Evolutionary conservation across 2,797 vertebrate genomes (phyloP).

Genomic region (Synaphobranchus kaupii): DNA sequence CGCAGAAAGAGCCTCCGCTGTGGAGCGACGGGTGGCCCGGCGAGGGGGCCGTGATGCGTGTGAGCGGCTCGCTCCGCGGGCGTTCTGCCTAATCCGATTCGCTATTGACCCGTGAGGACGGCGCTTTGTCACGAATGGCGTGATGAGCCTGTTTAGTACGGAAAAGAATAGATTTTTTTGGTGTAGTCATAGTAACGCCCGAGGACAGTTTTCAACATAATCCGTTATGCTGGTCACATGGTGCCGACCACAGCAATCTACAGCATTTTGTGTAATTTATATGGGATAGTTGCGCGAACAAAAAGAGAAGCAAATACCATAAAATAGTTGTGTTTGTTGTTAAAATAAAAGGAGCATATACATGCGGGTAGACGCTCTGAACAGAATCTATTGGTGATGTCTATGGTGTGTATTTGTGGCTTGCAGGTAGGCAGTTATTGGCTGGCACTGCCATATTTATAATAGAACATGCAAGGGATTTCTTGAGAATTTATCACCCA

Average conservation of each 20-base stretch:
- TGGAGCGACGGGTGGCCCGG: neutral
- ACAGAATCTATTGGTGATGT: neutral
- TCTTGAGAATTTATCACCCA: neutral
- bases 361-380: neutral
- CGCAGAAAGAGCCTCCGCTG: neutral
- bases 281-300: neutral
- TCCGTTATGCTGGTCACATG: neutral
- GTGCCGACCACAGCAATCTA: neutral
- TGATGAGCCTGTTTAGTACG: neutral
- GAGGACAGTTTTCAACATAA: neutral
- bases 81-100: neutral
- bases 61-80: neutral
- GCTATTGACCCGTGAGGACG: neutral
- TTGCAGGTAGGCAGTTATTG: neutral
- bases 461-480: neutral
- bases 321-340: neutral
- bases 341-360: neutral
- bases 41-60: neutral
- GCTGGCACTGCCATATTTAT: neutral
- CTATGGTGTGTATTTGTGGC: neutral
- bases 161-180: slow-evolving; percentile 10
- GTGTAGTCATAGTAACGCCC: neutral
- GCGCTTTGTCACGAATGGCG: neutral
- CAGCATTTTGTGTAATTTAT: neutral
- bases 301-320: neutral